Evolutionary conservation across 30 jellyfish, hydroid and myxozoan genomes (phyloP), one percentile per base, ranked within the genome.

Genomic region (Pelagia noctiluca): DNA sequence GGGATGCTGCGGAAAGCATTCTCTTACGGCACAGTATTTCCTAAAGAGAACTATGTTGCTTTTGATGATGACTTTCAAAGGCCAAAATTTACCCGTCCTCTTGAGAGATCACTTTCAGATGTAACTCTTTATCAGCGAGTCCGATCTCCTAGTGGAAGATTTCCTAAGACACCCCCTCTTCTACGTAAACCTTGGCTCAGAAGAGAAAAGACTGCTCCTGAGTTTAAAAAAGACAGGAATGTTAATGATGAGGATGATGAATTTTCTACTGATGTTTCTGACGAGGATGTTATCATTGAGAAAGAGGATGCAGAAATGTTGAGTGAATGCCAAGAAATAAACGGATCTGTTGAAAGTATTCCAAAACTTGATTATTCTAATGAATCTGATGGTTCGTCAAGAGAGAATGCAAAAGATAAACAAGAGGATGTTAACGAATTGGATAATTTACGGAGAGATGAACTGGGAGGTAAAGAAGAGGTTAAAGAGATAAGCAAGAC

Each of bases 1-100:
- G 84, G 91, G 1, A 38, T 47, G 0, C 35, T 81, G 33, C 54
- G 78, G 25, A 50, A 72, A 31, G 50, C 91, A 46, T 35, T 81
- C 24, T 81, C 91, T 11, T 65, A 64, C 1, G 81, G 91, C 13
- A 74, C 91, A 0, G 79, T 81, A n/a, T 81, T 46, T 70, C 91
- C 91, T 0, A 81, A 81, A 35, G 91, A 81, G 42, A 81, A 81
- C 28, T 81, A 81, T 28, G 91, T 81, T 42, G 77, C 91, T 21
- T 81, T 47, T 35, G 91, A 67, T 10, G 84, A 81, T 18, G 57
- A 50, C 0, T 60, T 31, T 34, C 19, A 50, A 25, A 66, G 61
- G 28, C 34, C 33, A 18, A 70, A 29, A 33, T 37, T 29, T 34
- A 34, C 48, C 36, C 35, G 28, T n/a, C 70, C 91, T 34, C 50